These are phyloP conservation scores for Lithophane semibrunnea DNA, from an alignment of 2,888 invertebrate genomes.

Conservation along the genomic window DNA sequence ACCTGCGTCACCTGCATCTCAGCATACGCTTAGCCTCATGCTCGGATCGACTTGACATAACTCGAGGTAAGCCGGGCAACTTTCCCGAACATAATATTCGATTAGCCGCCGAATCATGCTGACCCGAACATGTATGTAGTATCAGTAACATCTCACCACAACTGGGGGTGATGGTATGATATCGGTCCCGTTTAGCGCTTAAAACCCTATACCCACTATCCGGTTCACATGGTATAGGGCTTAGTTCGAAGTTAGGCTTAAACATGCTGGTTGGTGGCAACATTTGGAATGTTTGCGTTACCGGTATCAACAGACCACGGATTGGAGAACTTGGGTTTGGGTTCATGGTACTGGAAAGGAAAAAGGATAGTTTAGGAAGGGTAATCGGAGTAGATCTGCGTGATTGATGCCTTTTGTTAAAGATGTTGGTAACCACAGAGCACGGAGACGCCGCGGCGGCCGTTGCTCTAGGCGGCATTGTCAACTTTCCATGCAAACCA, in stretches of 20 bases:
- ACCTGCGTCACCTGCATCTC: too few species aligned
- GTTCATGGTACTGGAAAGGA: constrained; percentile 56
- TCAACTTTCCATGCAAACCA: not conserved
- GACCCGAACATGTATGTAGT: not conserved
- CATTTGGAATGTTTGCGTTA: constrained; percentile 83
- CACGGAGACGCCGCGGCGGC: not conserved
- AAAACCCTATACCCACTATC: constrained; percentile 67
- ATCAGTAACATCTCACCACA: constrained; percentile 73
- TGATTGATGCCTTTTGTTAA: not conserved
- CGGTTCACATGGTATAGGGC: constrained; percentile 62
- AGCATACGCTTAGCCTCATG: not conserved
- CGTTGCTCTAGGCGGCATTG: not conserved
- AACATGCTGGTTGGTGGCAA: constrained; percentile 65
- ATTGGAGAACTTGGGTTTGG: constrained; percentile 48
- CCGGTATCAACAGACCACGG: constrained; percentile 71
- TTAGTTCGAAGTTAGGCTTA: constrained; percentile 61
- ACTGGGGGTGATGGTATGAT: constrained; percentile 77
- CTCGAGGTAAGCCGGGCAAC: not conserved
- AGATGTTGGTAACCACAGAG: not conserved
- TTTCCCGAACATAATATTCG: not conserved
- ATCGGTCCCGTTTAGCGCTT: constrained; percentile 77
- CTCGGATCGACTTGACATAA: not conserved
- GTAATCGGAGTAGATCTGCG: not conserved
- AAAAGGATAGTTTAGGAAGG: constrained; percentile 4
- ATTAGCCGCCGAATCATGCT: not conserved